Conservation (phyloP, 2,888 invertebrate genomes). For the Kryphioiulus occultus region DNA sequence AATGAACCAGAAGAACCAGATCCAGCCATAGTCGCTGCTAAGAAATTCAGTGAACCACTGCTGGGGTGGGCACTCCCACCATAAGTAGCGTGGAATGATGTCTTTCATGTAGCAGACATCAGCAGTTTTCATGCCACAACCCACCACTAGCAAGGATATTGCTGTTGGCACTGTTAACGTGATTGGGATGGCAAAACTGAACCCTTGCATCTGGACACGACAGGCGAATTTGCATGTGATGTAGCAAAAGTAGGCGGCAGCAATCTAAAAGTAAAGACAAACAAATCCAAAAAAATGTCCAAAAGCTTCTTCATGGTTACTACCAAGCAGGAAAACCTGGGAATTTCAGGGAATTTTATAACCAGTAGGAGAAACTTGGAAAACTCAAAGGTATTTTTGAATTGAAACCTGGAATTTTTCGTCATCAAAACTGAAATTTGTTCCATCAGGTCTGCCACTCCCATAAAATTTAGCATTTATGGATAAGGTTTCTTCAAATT, state of each 20-base stretch:
- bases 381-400: too few species aligned
- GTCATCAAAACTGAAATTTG: too few species aligned
- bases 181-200: slow-evolving; percentile 64
- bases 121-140: slow-evolving; percentile 58
- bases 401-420: too few species aligned
- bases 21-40: slow-evolving; percentile 65
- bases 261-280: background rate
- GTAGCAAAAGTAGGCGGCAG: slow-evolving; percentile 62
- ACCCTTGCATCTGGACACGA: slow-evolving; percentile 64
- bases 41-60: slow-evolving; percentile 84
- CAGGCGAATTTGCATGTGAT: slow-evolving; percentile 66
- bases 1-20: slow-evolving; percentile 58
- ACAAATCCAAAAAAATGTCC: background rate
- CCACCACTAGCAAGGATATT: slow-evolving; percentile 58
- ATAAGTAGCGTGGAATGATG: slow-evolving; percentile 62
- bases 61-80: slow-evolving; percentile 73
- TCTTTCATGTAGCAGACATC: slow-evolving; percentile 58
- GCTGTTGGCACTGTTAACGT: slow-evolving; percentile 62
- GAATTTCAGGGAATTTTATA: too few species aligned
- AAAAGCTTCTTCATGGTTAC: too few species aligned
- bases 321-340: too few species aligned
- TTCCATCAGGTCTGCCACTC: too few species aligned
- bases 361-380: too few species aligned
- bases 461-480: too few species aligned
- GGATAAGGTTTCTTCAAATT: too few species aligned